Conservation (phyloP, 2,113 vertebrate genomes). For the Solenodon paradoxus region DNA sequence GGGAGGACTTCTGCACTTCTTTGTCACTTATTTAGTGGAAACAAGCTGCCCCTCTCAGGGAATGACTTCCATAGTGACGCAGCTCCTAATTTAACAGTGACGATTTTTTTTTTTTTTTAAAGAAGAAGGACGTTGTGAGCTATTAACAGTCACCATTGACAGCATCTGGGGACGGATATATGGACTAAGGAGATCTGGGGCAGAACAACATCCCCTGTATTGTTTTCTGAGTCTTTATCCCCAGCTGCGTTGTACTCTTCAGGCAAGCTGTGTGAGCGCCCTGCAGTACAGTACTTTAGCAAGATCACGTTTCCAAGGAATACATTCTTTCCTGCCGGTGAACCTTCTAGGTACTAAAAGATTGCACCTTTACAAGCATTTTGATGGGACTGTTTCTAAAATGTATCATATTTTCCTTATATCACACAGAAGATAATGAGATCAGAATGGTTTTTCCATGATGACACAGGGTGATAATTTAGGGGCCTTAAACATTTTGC, state of each 20-base stretch:
- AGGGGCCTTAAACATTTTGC: neutral
- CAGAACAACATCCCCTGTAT: neutral
- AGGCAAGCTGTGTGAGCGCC: neutral
- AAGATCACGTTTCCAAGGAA: neutral
- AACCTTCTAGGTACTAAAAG: neutral
- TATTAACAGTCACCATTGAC: neutral
- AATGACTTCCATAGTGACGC: neutral
- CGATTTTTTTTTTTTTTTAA: too few species aligned
- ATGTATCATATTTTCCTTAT: neutral
- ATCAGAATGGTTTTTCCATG: constrained; percentile 7
- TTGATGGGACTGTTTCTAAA: constrained; percentile 29
- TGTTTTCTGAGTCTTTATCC: neutral
- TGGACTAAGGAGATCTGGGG: neutral
- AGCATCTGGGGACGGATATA: neutral
- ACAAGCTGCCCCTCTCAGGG: neutral
- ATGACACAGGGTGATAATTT: constrained; percentile 29
- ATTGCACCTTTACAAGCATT: neutral
- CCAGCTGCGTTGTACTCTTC: neutral
- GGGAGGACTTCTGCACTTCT: neutral
- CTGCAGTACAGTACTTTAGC: neutral
- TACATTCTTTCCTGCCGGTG: neutral
- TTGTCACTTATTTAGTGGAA: neutral
- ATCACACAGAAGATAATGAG: neutral
- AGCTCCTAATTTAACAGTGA: neutral
- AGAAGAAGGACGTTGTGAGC: neutral